Base-by-base conservation (phyloP, 2,888 invertebrate species). In the Pheosia gnoma region DNA sequence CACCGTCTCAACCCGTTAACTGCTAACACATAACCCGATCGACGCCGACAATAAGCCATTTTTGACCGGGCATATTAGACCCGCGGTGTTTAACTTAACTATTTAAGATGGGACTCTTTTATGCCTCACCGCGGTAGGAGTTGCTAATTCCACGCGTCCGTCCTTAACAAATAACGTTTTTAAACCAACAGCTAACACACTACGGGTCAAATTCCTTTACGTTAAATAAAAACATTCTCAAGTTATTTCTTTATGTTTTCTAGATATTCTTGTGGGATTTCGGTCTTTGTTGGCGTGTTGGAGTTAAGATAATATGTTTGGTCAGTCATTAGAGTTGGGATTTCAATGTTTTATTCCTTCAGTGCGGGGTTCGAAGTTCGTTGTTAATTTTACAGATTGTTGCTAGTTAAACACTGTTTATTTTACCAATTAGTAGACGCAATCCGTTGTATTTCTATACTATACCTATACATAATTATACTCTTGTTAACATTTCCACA, bases 71-170 rank as follows among this genome's bases (percentile, higher is more conserved):
- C 59, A 61, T 69, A 68, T 68, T 66, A 47, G 67, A 59, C 71
- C 65, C 3, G 51, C 65, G 66, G 76, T 75, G 72, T 75, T 75
- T 75, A 59, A 67, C 56, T 63, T 62, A 65, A 60, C 67, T 57
- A 68, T 75, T 75, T 77, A 62, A 59, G 68, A 62, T 9, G 55
- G 60, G 62, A 63, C 74, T 84, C 87, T 54, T 89, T 89, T 85
- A 81, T 73, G 72, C 71, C 69, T 68, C 61, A 82, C 91, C 91
- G 91, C 91, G 84, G 91, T 92, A 92, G 91, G 79, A 90, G 82
- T 79, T 81, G 91, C 91, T 92, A 92, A 91, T 90, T 90, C 83
- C 60, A 72, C 79, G 78, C 83, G 77, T 67, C 79, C 81, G 83
- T 91, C 91, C 91, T 91, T 82, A 66, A 74, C 86, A 91, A 91